Conservation (phyloP, 2,888 invertebrate genomes). For the Phyllotreta cruciferae region DNA sequence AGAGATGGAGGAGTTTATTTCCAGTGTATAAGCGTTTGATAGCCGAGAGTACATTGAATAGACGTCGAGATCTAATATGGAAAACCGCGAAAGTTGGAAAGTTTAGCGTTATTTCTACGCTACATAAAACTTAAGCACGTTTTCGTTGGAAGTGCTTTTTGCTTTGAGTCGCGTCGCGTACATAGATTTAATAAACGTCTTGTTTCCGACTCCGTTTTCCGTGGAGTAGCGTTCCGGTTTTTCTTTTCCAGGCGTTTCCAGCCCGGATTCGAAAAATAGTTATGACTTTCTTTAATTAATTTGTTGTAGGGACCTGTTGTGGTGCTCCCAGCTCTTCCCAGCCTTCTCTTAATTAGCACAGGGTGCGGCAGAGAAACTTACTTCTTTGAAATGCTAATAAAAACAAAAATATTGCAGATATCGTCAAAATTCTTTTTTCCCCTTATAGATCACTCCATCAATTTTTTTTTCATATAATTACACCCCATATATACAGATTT, state of each 20-base stretch:
- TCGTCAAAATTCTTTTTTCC: too few relatives aligned
- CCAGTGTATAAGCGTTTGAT: background rate
- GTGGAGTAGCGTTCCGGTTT: too few relatives aligned
- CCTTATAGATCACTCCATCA: too few relatives aligned
- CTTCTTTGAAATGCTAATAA: too few relatives aligned
- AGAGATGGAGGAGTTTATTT: background rate
- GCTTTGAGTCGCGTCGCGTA: slow-evolving; percentile 1
- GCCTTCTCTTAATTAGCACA: too few relatives aligned
- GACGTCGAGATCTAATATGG: background rate
- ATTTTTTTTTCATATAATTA: too few relatives aligned
- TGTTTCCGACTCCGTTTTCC: slow-evolving; percentile 1
- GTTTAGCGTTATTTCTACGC: slow-evolving; percentile 27
- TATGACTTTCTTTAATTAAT: too few relatives aligned
- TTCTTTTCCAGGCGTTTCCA: slow-evolving; percentile 6
- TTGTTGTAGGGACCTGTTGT: too few relatives aligned
- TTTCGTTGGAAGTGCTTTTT: slow-evolving; percentile 24
- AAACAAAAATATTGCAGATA: too few relatives aligned
- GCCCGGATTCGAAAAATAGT: background rate
- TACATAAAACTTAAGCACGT: slow-evolving; percentile 31
- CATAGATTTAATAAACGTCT: slow-evolving; percentile 20
- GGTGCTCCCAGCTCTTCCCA: too few relatives aligned
- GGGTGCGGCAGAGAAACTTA: too few relatives aligned
- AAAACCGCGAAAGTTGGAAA: slow-evolving; percentile 16
- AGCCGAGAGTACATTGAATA: background rate
- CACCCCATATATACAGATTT: too few relatives aligned